Evolutionary conservation across 2,797 vertebrate genomes (phyloP).

Genomic region (Danio choprae): DNA sequence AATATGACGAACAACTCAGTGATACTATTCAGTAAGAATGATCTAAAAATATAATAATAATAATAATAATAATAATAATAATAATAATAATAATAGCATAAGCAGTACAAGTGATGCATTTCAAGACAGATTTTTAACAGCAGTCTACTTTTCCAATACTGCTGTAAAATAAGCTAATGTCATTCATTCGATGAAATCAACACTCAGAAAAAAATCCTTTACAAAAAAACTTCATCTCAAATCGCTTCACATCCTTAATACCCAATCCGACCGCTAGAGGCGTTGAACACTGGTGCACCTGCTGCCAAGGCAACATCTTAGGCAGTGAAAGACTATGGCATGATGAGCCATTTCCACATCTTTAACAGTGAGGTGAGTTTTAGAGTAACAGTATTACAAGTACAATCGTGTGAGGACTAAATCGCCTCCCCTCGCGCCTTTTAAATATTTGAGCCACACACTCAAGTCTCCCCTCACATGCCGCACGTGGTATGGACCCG

Average conservation of each 20-base stretch:
- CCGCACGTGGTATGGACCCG: slow-evolving; percentile 60
- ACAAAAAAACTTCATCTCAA: not conserved
- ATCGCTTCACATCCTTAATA: not conserved
- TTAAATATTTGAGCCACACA: slow-evolving; percentile 41
- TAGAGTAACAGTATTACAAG: not conserved
- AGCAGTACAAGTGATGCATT: not conserved
- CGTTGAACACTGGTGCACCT: slow-evolving; percentile 4
- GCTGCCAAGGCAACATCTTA: slow-evolving; percentile 33
- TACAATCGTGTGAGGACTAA: not conserved
- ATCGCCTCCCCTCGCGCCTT: not conserved
- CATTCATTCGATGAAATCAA: not conserved
- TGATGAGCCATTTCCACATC: slow-evolving; percentile 37
- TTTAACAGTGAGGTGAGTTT: not conserved
- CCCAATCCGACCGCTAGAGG: slow-evolving; percentile 26
- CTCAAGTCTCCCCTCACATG: slow-evolving; percentile 47
- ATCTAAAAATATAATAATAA: not conserved
- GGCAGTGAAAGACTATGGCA: slow-evolving; percentile 6
- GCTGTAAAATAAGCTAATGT: not conserved
- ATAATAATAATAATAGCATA: too few species aligned
- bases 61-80: too few species aligned
- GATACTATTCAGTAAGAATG: not conserved
- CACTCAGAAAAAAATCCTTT: not conserved
- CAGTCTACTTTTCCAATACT: too few species aligned
- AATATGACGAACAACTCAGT: not conserved
- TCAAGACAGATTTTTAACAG: too few species aligned